Evolutionary conservation across 1,140 invertebrate species (phyloP), one percentile per base, ranked within the genome.

Genomic region (Drosophila pruinosa): DNA sequence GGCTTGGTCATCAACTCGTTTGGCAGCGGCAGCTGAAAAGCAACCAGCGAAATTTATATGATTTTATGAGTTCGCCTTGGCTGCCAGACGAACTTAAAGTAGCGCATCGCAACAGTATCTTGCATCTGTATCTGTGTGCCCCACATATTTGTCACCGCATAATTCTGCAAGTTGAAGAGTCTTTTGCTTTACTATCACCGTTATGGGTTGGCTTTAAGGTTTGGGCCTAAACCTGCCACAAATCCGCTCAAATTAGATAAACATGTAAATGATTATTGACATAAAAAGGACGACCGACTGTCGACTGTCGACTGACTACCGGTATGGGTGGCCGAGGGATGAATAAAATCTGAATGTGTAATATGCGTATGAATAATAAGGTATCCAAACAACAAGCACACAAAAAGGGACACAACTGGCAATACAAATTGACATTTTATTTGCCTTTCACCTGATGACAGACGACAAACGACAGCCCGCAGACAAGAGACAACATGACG

Each of bases 341-440:
- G 76, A 62, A 86, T 85, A 77, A 85, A 80, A 71, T 86, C 77
- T 43, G 81, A 74, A 75, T 81, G 65, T 81, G 57, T 77, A 86
- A 85, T 85, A 67, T 85, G 82, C 80, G 83, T 83, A 85, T 85
- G 81, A 85, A 85, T 85, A 81, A 86, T 77, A 81, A 65, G 81
- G 38, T 56, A 59, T 4, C 22, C 48, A 36, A 59, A 59, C 26
- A 68, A 48, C 56, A 22, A 58, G 24, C 36, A 43, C 59, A 57
- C 22, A 47, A 67, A 75, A 81, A 68, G 75, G 81, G 74, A 81
- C 81, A 72, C 77, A 81, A 81, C 73, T 74, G 81, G 57, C 76
- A 79, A 86, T 68, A 86, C 74, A 85, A 86, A 85, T 85, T 85
- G 81, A 85, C 81, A 76, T 85, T 85, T 85, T 85, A 86, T 85